A percentile compares a stretch with the other conserved stretches of the same genome.
phyloP scores from a whole-genome alignment of 2,797 vertebrate species.

The Chrosomus eos region DNA sequence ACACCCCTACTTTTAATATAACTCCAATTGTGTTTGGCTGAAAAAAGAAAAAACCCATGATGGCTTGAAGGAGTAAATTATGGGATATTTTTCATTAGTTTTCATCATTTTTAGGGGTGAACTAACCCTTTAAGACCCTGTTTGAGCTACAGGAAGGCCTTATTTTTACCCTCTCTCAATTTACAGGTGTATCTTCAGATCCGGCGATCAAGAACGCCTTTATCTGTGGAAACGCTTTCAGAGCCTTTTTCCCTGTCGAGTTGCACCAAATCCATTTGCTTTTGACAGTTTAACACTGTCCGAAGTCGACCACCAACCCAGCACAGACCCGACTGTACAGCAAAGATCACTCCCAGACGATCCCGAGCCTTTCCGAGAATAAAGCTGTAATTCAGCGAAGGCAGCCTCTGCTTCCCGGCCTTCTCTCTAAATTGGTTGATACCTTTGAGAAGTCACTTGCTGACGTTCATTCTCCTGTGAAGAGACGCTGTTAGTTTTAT shows the following conservation, averaged over 20 bases:
- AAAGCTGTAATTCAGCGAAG: constrained; percentile 24
- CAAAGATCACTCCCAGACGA: constrained; percentile 10
- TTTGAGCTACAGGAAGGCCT: not conserved
- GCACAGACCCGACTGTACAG: not conserved
- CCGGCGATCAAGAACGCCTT: not conserved
- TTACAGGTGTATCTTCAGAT: constrained; percentile 31
- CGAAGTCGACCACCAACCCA: not conserved
- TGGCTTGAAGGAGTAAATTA: too few species aligned
- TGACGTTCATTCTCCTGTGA: constrained; percentile 53
- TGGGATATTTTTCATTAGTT: too few species aligned
- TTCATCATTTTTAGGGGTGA: too few species aligned
- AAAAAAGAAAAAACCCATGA: too few species aligned
- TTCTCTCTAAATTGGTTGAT: constrained; percentile 56
- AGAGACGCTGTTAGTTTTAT: constrained; percentile 68
- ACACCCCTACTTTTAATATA: too few species aligned
- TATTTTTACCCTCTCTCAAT: not conserved
- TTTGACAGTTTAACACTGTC: not conserved
- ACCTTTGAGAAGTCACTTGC: constrained; percentile 58
- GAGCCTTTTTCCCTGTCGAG: constrained; percentile 33
- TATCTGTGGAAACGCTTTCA: constrained; percentile 43
- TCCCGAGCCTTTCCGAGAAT: not conserved
- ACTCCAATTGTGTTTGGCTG: too few species aligned
- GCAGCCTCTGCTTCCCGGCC: constrained; percentile 43
- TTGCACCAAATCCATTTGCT: constrained; percentile 43
- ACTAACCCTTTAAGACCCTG: not conserved